These are phyloP conservation scores for Pipistrellus pygmaeus DNA, from an alignment of 2,797 vertebrate genomes.

Conservation along the genomic window DNA sequence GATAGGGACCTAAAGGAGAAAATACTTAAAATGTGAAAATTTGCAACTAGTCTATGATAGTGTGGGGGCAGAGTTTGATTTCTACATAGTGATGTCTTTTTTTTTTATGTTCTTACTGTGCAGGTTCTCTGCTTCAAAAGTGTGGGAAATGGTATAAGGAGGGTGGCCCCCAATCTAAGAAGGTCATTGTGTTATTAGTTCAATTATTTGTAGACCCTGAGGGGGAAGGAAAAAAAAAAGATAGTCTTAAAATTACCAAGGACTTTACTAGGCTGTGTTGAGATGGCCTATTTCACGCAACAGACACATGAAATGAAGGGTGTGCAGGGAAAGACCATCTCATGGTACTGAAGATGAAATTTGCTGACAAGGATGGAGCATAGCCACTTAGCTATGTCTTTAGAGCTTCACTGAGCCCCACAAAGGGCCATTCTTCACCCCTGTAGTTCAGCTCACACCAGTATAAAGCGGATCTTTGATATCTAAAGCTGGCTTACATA, in stretches of 20 bases:
- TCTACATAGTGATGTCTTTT: slow-evolving; percentile 60
- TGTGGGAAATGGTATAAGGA: neutral
- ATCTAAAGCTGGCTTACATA: slow-evolving; percentile 27
- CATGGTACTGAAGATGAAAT: neutral
- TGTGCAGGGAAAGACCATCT: neutral
- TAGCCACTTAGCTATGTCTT: slow-evolving; percentile 56
- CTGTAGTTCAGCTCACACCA: slow-evolving; percentile 48
- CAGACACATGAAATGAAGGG: neutral
- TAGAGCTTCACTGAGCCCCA: slow-evolving; percentile 44
- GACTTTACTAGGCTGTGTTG: neutral
- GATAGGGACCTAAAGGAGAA: neutral
- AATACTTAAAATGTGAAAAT: slow-evolving; percentile 86
- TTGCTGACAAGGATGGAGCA: neutral
- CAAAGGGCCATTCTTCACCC: slow-evolving; percentile 63
- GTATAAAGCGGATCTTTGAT: slow-evolving; percentile 62
- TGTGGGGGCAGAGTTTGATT: slow-evolving; percentile 84
- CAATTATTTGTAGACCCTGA: neutral
- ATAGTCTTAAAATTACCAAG: neutral
- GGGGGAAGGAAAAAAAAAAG: neutral
- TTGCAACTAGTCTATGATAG: slow-evolving; percentile 86
- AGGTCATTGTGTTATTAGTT: neutral
- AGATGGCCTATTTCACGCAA: neutral
- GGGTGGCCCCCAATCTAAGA: neutral
- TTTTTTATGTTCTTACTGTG: neutral
- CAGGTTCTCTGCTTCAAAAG: neutral